phyloP scores from a whole-genome alignment of 2,888 invertebrate species.

The Muschampia staudingeri region DNA sequence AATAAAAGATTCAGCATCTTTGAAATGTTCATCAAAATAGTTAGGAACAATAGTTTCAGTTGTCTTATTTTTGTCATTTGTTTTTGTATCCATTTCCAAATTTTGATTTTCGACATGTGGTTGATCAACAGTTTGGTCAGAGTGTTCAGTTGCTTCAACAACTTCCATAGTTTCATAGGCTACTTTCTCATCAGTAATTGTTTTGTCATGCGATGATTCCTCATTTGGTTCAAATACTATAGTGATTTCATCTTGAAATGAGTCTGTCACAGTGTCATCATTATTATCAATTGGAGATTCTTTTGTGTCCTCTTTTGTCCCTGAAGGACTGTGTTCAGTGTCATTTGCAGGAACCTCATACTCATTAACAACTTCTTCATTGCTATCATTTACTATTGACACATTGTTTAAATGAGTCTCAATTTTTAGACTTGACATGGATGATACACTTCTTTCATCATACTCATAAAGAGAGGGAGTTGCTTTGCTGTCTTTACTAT shows the following conservation, averaged over 20 bases:
- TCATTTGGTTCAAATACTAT: constrained; percentile 64
- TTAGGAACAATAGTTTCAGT: constrained; percentile 79
- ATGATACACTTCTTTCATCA: constrained; percentile 85
- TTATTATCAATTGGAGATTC: constrained; percentile 68
- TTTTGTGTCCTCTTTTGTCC: constrained; percentile 66
- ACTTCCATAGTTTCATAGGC: constrained; percentile 75
- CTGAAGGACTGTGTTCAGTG: constrained; percentile 64
- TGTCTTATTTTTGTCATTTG: constrained; percentile 77
- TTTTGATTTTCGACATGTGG: constrained; percentile 71
- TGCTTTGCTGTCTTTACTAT: constrained; percentile 86
- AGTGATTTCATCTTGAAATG: constrained; percentile 69
- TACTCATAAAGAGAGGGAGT: constrained; percentile 84
- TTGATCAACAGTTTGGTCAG: constrained; percentile 69
- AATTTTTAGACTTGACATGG: constrained; percentile 83
- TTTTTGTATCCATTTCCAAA: constrained; percentile 71
- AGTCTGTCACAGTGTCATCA: constrained; percentile 77
- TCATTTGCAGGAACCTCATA: constrained; percentile 65
- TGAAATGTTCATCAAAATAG: constrained; percentile 93
- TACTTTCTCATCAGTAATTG: constrained; percentile 68
- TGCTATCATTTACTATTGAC: constrained; percentile 73
- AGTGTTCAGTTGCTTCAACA: constrained; percentile 74
- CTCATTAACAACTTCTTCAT: constrained; percentile 62
- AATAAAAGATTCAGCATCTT: constrained; percentile 95
- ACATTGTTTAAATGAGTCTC: constrained; percentile 81
- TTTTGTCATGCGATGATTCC: constrained; percentile 64